Evolutionary conservation across 2,113 vertebrate species (phyloP), one percentile per base, ranked within the genome.

Genomic region (Dunckerocampus dactyliophorus): DNA sequence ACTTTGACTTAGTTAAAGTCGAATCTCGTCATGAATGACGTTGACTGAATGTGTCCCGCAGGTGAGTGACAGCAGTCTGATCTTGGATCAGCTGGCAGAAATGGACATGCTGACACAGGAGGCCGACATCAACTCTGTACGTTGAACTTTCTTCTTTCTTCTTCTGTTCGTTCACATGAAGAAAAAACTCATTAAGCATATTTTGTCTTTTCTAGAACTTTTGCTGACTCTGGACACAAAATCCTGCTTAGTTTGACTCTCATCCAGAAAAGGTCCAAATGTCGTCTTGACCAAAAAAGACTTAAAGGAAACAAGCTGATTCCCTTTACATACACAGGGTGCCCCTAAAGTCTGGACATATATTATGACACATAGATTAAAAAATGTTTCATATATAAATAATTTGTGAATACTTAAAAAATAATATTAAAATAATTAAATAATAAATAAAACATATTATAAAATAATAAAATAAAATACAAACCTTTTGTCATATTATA

Each of bases 201-300:
- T 62, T 64, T 20, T 71, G 15, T 76, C 22, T 69, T 28, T 46
- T 22, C 0, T 81, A 97, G 94, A 98, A 95, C 82, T 98, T 95
- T 49, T 97, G 95, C 92, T 98, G 95, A 98, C 92, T 43, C 39
- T 43, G 39, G 13, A 43, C 39, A 43, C 39, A 14, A 43, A 43
- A 43, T 43, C 12, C 39, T 43, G 11, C 39, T 43, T 14, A 19
- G 17, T 48, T 48, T 48, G 6, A 48, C 31, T 34, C 31, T 5
- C 47, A 49, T 20, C n/a, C 19, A 49, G 8, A 10, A 20, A 49
- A 47, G 15, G 17, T 21, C 8, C 47, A 21, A 48, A 21, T 4
- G 47, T 21, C 5, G n/a, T 49, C 39, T 14, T 14, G 13, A 43
- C 39, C 39, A 43, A 43, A 43, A 43, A 43, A 43, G 13, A 43